Evolutionary conservation across 2,888 invertebrate species (phyloP), one percentile per base, ranked within the genome.

Genomic region (Acleris cristana): DNA sequence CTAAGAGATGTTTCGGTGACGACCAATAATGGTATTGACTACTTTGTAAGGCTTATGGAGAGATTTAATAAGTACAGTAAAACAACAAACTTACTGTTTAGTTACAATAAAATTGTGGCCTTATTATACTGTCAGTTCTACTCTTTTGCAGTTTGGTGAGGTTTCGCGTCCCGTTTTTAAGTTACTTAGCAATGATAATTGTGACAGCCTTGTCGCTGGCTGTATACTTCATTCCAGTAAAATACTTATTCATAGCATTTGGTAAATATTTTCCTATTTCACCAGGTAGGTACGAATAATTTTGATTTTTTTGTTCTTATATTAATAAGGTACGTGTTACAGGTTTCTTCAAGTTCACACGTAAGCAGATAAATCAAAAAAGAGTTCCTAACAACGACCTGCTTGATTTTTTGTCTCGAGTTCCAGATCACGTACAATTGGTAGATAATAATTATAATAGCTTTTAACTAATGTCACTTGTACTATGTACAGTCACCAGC

Each of bases 1-100:
- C 83, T 92, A 1, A 91, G 92, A 78, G 92, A 92, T 73, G 79
- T 92, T 63, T 91, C 92, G 56, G 82, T 92, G n/a, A 90, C 90
- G 2, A 92, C 92, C 56, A 92, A 92, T 74, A 88, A 88, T 67
- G 84, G 88, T 45, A 92, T 92, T 55, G 92, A 92, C 74, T 92
- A 87, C 72, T 78, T 92, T n/a, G 90, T 90, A 14, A 87, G 91
- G 2, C 74, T 90, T 23, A 70, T 89, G n/a, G 91, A 92, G 71
- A 88, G 88, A 70, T 68, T 92, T 53, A 86, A 83, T 64, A 91
- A 92, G 92, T 92, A 81, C 59, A 62, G 12, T 53, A 40, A 14
- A 40, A 14, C 10, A 40, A 14, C 14, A 4, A 4, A 14, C 14
- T 14, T 40, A 40, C 4, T 40, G 14, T 40, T 40, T 40, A 14